Evolutionary conservation across 2,888 invertebrate species (phyloP), one percentile per base, ranked within the genome.

Genomic region (Zaprionus bogoriensis): DNA sequence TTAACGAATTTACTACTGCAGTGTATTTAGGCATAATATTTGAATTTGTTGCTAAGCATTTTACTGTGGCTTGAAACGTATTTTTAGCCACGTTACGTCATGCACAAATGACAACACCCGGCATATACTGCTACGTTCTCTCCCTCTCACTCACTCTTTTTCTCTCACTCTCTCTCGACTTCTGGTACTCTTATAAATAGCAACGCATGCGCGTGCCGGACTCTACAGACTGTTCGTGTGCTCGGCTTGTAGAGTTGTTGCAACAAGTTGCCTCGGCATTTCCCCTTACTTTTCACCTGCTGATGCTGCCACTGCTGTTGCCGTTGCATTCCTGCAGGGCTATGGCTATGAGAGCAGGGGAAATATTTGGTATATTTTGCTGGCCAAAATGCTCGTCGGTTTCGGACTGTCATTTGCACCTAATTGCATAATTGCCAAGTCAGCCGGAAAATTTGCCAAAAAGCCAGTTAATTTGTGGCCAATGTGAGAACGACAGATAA

Each of bases 391-490:
- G 42, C 38, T 62, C 38, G 39, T 41, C 50, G 20, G 64, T 51
- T 36, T 36, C 46, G 41, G 50, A 44, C 42, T 63, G 59, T 39
- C 57, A 45, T 41, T 55, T 76, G 60, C 69, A 72, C 59, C 66
- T 82, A 88, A 86, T 76, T 88, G 78, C 80, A 85, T 77, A 86
- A 87, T 87, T 88, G 67, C 55, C 66, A 67, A 87, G 68, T 80
- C 77, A 72, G 68, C 54, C 65, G 68, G 87, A 85, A 88, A 85
- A 87, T 85, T 64, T 72, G 50, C 82, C 61, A 65, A 77, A 83
- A 86, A 83, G 54, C 20, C 42, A 74, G 72, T 67, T 70, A 84
- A 84, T 81, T 74, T 85, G 77, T 58, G 68, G 73, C 41, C 19
- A 53, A 45, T 48, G 41, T 41, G 32, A 67, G 66, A 44, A 54